Evolutionary conservation across 2,113 vertebrate genomes (phyloP), one percentile per base, ranked within the genome.

Genomic region (Eurystomus gularis): DNA sequence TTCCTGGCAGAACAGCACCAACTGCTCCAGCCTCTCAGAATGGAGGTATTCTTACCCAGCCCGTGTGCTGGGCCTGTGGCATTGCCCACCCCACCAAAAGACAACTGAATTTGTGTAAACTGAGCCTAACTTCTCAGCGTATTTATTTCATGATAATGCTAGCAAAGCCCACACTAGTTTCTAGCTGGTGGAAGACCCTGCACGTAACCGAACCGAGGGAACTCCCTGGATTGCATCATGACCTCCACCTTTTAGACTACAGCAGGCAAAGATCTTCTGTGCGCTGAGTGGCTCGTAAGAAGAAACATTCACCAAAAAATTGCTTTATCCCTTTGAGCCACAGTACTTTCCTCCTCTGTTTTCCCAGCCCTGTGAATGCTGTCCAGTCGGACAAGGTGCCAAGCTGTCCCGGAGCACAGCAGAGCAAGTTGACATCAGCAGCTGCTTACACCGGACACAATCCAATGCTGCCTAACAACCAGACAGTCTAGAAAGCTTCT

Each of bases 41-140:
- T 0, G 18, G 39, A 69, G 82, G 15, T 46, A 7, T 18, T 33
- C 49, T 49, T 6, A n/a, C 9, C n/a, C 23, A 69, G 55, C 39
- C 39, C 39, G 11, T 1, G 5, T 39, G 29, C 28, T 19, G 20
- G 42, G 62, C 19, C 42, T 57, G 29, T 23, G 31, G 31, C 55
- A 57, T 24, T 2, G 1, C 33, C 58, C 48, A 28, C n/a, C 31
- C 5, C 0, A 52, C 11, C 44, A 31, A 37, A 40, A 69, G 11
- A 29, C n/a, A 42, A 40, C 25, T 25, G 57, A 51, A 39, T n/a
- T 55, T 14, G 33, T 3, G 17, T 44, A 37, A 54, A 31, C 29
- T n/a, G 35, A 37, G 40, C 46, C 48, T 1, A 2, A 51, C 24
- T 48, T 20, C 57, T 44, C 49, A 33, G 21, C 18, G 5, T 3